phyloP scores from a whole-genome alignment of 2,113 vertebrate genomes.

The Balaeniceps rex region DNA sequence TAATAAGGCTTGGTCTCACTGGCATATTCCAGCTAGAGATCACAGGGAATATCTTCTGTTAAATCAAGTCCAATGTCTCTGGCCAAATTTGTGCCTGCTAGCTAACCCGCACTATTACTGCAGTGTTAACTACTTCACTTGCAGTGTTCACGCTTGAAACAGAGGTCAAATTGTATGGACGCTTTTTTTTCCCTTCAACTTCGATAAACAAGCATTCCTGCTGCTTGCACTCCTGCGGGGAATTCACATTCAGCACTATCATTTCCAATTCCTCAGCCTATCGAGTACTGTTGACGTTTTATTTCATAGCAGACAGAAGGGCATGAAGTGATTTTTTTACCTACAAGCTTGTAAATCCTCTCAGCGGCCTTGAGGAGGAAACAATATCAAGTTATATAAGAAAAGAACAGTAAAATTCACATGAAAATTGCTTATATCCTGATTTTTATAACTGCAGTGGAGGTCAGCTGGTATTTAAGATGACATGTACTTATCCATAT shows the following conservation, averaged over 20 bases:
- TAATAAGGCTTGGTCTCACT: not conserved
- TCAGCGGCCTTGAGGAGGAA: not conserved
- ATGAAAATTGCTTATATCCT: not conserved
- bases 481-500: not conserved
- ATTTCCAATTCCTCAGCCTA: not conserved
- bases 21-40: not conserved
- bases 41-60: not conserved
- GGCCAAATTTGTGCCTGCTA: not conserved
- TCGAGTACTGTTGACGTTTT: not conserved
- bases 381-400: not conserved
- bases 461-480: not conserved
- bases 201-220: not conserved
- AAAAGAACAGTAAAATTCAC: not conserved
- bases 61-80: not conserved
- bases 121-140: not conserved
- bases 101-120: not conserved
- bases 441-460: not conserved
- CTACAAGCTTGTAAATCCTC: not conserved
- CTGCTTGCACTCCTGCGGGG: not conserved
- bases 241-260: not conserved
- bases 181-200: not conserved
- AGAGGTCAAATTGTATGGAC: not conserved
- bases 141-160: not conserved
- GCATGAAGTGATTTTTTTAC: not conserved
- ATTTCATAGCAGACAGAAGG: not conserved